A percentile compares a stretch with the other conserved stretches of the same genome.
These are phyloP conservation scores for Xiphophorus couchianus DNA, from an alignment of 2,113 vertebrate species.

Conservation along the genomic window DNA sequence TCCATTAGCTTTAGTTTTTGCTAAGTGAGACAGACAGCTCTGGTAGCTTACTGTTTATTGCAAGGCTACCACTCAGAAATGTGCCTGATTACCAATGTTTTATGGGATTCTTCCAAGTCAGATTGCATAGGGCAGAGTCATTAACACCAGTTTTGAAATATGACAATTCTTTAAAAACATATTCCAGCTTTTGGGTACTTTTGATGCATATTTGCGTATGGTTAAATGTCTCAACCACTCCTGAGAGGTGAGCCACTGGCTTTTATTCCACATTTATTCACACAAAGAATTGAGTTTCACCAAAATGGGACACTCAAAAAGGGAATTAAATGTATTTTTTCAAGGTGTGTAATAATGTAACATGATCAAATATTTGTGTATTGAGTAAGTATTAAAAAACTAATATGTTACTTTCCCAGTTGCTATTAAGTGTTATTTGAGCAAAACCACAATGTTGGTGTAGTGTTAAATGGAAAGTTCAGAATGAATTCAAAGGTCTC, in stretches of 20 bases:
- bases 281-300: too few relatives aligned
- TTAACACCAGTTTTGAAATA: slow-evolving; percentile 61
- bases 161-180: slow-evolving; percentile 58
- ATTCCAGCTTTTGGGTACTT: background rate
- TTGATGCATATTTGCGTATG: too few relatives aligned
- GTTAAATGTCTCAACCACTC: too few relatives aligned
- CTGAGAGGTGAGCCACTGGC: too few relatives aligned
- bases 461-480: slow-evolving; percentile 15
- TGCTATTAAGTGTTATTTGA: slow-evolving; percentile 52
- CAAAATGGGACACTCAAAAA: slow-evolving; percentile 33
- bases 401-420: slow-evolving; percentile 21
- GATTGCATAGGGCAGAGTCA: slow-evolving; percentile 50
- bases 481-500: slow-evolving; percentile 18
- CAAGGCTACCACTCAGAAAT: slow-evolving; percentile 58
- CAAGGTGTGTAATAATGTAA: slow-evolving; percentile 44
- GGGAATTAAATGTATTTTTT: slow-evolving; percentile 25
- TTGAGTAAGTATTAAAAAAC: background rate
- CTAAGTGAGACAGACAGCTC: slow-evolving; percentile 18
- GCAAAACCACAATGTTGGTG: slow-evolving; percentile 41
- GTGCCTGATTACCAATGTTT: slow-evolving; percentile 60
- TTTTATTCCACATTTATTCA: too few relatives aligned
- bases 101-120: slow-evolving; percentile 59
- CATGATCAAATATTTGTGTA: slow-evolving; percentile 33
- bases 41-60: slow-evolving; percentile 45
- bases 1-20: slow-evolving; percentile 53